Evolutionary conservation across 2,888 invertebrate genomes (phyloP).

Genomic region (Hypomecis punctinalis): DNA sequence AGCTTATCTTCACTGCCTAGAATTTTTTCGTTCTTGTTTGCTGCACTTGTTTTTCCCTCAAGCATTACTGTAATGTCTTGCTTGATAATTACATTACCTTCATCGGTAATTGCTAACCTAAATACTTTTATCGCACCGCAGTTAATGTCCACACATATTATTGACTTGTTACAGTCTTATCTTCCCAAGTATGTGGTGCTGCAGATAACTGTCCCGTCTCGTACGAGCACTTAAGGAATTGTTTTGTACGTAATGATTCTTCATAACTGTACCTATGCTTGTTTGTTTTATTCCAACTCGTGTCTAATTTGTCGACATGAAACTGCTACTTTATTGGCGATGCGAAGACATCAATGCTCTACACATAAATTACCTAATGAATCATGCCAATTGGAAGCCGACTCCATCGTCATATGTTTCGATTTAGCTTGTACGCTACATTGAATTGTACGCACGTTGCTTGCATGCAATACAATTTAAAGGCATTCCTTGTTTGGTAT

Average conservation of each 20-base stretch:
- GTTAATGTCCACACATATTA: conserved; percentile 62
- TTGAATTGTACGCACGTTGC: conserved; percentile 34
- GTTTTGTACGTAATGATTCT: conserved; percentile 31
- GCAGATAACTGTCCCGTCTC: conserved; percentile 42
- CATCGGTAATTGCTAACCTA: conserved; percentile 57
- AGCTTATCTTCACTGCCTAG: neutral
- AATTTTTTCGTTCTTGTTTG: neutral
- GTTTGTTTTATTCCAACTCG: conserved; percentile 21
- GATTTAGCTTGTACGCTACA: conserved; percentile 53
- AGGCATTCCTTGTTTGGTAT: conserved; percentile 29
- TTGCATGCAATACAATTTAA: conserved; percentile 34
- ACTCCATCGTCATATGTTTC: conserved; percentile 58
- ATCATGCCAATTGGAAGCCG: conserved; percentile 56
- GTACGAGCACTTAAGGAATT: conserved; percentile 23
- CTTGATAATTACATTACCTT: conserved; percentile 18
- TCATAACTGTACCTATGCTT: conserved; percentile 21
- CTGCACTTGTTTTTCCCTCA: neutral
- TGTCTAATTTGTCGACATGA: conserved; percentile 24
- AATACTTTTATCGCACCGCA: conserved; percentile 67
- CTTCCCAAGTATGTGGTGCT: conserved; percentile 49
- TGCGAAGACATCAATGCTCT: conserved; percentile 43
- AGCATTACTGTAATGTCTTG: conserved; percentile 3
- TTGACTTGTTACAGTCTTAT: conserved; percentile 52
- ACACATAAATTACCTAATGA: conserved; percentile 63
- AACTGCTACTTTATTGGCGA: conserved; percentile 29